Base-by-base conservation (phyloP, 1,140 invertebrate genomes). In the Drosophila nasuta region DNA sequence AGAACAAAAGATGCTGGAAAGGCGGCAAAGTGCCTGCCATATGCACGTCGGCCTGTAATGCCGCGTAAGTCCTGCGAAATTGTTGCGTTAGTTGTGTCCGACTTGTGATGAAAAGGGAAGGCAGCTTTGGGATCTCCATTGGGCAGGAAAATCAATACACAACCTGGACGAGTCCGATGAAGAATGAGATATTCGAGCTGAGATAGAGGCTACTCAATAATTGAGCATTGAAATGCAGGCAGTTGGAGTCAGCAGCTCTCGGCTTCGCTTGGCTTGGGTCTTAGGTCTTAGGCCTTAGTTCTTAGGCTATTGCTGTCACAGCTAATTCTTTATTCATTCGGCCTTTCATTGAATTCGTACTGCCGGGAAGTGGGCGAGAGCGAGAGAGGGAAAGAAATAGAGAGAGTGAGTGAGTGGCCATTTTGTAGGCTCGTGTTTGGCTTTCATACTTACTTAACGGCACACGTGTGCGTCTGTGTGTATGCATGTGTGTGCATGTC, bases 271-370 rank as follows among this genome's bases (percentile, higher is more conserved):
- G 35, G 35, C 38, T 33, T 35, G 46, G 4, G n/a, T 5, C 30
- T 57, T 20, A 8, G 28, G 35, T 30, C 33, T 56, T 45, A 28
- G n/a, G 30, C n/a, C 17, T 51, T 13, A 10, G 67, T n/a, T 51
- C 51, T 48, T 49, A 33, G 48, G 13, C 20, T 15, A 59, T 43
- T 71, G 73, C 68, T 54, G 58, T 52, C 59, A 58, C 76, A 57
- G 69, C 70, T 85, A 73, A 90, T 90, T 90, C 74, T 63, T 82
- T 89, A 89, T 89, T 89, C 85, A 90, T 85, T 85, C 65, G 75
- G 81, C 68, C 80, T 76, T 74, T 73, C 75, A 74, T 62, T 71
- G 51, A 64, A 75, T 65, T 45, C 60, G 15, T 35, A 51, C 52
- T 41, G 35, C 11, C 10, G 7, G 20, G 20, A 25, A 20, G 48